Evolutionary conservation across 2,888 invertebrate species (phyloP).

Genomic region (Desoria tigrina): DNA sequence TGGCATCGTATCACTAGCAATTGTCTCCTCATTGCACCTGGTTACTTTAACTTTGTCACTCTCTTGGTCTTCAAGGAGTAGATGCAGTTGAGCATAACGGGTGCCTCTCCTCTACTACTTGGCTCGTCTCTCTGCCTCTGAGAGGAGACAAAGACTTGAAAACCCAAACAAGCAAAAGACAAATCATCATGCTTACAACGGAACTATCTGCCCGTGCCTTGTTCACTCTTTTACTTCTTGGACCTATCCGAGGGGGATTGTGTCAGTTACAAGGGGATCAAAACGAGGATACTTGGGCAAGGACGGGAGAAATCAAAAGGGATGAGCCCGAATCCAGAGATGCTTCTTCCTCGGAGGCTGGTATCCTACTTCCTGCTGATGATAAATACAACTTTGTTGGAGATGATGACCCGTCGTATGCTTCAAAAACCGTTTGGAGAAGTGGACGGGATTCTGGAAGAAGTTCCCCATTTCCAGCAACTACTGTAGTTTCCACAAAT

Average conservation of each 20-base stretch:
- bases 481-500: constrained; percentile 28
- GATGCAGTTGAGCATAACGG: constrained; percentile 50
- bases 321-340: constrained; percentile 19
- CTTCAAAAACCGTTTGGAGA: neutral
- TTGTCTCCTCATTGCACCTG: neutral
- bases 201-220: constrained; percentile 50
- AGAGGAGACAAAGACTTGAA: neutral
- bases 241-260: constrained; percentile 14
- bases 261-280: neutral
- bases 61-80: constrained; percentile 15
- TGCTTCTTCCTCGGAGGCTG: constrained; percentile 28
- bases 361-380: constrained; percentile 34
- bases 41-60: constrained; percentile 2
- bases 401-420: constrained; percentile 1
- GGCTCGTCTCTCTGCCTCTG: constrained; percentile 3
- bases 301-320: constrained; percentile 2
- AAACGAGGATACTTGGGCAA: constrained; percentile 1
- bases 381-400: constrained; percentile 24
- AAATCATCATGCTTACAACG: constrained; percentile 47
- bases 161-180: neutral
- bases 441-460: constrained; percentile 2
- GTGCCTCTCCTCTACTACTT: constrained; percentile 4
- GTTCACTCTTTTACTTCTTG: constrained; percentile 48
- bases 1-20: constrained; percentile 12
- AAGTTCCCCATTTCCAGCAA: neutral